Conservation (phyloP, 2,888 invertebrate species). For the Dasysyrphus tricinctus region DNA sequence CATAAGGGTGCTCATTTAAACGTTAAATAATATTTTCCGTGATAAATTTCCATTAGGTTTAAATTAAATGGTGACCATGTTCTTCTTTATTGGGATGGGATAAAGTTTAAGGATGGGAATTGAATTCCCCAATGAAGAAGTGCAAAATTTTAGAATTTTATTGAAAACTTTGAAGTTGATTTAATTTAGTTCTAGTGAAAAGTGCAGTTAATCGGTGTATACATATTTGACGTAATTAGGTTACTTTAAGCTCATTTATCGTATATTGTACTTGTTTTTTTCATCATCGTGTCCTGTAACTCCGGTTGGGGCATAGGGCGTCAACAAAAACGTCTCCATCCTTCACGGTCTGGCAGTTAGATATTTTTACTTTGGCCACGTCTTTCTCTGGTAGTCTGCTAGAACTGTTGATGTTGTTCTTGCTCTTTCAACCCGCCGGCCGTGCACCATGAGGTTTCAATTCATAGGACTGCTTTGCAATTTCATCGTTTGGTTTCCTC, state of each 20-base stretch:
- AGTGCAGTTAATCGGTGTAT: slow-evolving; percentile 44
- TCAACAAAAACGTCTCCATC: no score
- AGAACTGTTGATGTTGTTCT: no score
- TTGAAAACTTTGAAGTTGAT: slow-evolving; percentile 28
- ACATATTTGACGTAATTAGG: neutral
- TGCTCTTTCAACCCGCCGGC: no score
- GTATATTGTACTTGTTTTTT: no score
- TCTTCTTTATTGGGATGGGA: neutral
- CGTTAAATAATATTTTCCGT: slow-evolving; percentile 73
- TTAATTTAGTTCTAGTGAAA: slow-evolving; percentile 49
- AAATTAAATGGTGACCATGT: slow-evolving; percentile 69
- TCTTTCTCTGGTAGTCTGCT: no score
- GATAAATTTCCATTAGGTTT: slow-evolving; percentile 72
- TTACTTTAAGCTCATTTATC: neutral
- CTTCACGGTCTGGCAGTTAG: no score
- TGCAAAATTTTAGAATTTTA: slow-evolving; percentile 25
- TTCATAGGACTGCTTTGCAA: no score
- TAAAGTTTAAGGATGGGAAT: slow-evolving; percentile 40
- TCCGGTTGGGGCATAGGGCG: no score
- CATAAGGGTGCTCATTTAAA: slow-evolving; percentile 60
- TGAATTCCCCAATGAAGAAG: slow-evolving; percentile 41
- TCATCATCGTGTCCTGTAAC: no score
- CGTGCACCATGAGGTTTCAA: no score
- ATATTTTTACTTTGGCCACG: no score
- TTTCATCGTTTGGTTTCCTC: no score